phyloP scores from a whole-genome alignment of 2,113 vertebrate genomes.

The Martes martes region DNA sequence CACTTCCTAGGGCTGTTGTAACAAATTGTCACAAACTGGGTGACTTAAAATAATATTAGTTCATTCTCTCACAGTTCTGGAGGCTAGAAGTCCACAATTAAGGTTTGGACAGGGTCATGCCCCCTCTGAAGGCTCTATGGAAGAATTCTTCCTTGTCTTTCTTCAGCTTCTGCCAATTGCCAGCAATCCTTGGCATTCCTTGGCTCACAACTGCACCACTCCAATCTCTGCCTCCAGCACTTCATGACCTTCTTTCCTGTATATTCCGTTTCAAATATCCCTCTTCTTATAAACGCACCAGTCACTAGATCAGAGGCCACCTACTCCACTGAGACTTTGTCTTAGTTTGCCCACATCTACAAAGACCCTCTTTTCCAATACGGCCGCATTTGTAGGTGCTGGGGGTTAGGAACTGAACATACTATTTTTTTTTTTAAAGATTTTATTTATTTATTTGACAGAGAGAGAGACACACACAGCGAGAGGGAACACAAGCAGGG shows the following conservation, averaged over 20 bases:
- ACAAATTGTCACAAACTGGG: neutral
- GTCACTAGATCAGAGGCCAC: neutral
- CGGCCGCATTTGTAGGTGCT: neutral
- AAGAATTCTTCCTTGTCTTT: neutral
- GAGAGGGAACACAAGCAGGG: no score
- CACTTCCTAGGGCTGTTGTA: neutral
- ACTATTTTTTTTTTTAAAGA: neutral
- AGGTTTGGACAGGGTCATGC: neutral
- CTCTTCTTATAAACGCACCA: neutral
- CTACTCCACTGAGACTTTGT: neutral
- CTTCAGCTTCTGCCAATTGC: neutral
- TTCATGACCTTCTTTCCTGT: neutral
- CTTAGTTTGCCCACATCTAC: neutral
- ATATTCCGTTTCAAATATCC: neutral
- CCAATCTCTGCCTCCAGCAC: neutral
- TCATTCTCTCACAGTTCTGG: neutral
- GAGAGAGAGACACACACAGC: no score
- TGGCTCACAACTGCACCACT: neutral
- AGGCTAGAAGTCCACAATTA: neutral
- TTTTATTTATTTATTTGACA: no score
- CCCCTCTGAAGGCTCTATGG: neutral
- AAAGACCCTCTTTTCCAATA: conserved; percentile 28
- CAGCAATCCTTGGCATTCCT: neutral
- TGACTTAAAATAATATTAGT: neutral
- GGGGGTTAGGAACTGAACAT: neutral